Evolutionary conservation across 2,113 vertebrate species (phyloP).

Genomic region (Gobio gobio): DNA sequence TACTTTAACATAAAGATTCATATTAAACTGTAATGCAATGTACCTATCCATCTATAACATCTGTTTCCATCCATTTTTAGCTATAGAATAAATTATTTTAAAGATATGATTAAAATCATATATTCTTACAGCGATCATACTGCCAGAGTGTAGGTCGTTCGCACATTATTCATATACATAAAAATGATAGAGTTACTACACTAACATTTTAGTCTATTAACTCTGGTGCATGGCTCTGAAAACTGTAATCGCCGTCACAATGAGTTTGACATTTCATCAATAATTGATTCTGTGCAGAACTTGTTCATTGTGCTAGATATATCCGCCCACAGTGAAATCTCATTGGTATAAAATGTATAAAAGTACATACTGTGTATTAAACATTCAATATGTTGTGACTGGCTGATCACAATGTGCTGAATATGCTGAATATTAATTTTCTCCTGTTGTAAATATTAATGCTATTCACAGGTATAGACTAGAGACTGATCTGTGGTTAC

Average conservation of each 20-base stretch:
- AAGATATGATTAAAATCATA: neutral
- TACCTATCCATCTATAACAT: neutral
- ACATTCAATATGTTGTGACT: neutral
- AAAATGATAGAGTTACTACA: neutral
- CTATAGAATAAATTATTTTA: neutral
- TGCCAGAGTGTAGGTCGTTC: neutral
- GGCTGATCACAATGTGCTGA: neutral
- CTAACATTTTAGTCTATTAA: slow-evolving; percentile 5
- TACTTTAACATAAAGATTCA: neutral
- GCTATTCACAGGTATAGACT: neutral
- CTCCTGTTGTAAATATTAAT: neutral
- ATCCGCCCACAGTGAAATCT: neutral
- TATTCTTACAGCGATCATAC: neutral
- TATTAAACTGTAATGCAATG: neutral
- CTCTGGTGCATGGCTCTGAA: neutral
- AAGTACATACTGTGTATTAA: neutral
- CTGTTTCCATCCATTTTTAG: neutral
- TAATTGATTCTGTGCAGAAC: neutral
- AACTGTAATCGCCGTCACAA: neutral
- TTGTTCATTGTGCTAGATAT: neutral
- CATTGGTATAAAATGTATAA: slow-evolving; percentile 1
- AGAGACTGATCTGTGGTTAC: neutral
- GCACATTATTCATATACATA: slow-evolving; percentile 4
- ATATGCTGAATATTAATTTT: neutral
- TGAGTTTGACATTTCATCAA: neutral